A percentile compares a stretch with the other conserved stretches of the same genome.
Conservation (phyloP, 2,888 invertebrate genomes). For the Graphium colonna region DNA sequence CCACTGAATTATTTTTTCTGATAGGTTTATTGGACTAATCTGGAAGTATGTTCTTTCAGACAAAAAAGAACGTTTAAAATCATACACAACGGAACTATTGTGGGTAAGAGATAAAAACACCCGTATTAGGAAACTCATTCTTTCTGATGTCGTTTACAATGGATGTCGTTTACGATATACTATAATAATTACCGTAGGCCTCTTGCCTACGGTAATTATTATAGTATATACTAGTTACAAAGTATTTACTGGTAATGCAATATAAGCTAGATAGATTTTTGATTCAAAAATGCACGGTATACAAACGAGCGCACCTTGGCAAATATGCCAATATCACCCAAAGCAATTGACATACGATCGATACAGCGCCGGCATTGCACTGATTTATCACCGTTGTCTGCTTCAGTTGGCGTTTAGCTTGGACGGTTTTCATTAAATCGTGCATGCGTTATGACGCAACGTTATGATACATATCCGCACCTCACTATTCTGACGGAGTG, state of each 20-base stretch:
- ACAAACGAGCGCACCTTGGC: constrained; percentile 9
- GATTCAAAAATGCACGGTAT: not conserved
- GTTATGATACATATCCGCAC: not conserved
- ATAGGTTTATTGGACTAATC: no score
- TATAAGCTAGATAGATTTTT: constrained; percentile 3
- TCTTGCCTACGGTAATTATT: no score
- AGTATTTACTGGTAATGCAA: not conserved
- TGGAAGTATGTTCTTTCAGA: no score
- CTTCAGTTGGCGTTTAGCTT: constrained; percentile 10
- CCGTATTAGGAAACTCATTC: no score
- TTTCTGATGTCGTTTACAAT: no score
- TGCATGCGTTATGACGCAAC: not conserved
- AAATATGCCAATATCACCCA: constrained; percentile 21
- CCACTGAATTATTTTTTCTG: no score
- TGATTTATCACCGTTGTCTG: constrained; percentile 18
- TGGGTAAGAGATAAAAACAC: no score
- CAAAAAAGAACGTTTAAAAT: no score
- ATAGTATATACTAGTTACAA: no score
- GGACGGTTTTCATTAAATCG: constrained; percentile 12
- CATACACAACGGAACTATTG: no score
- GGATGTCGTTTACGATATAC: no score
- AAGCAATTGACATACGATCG: constrained; percentile 20
- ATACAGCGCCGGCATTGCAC: constrained; percentile 13
- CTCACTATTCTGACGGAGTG: not conserved
- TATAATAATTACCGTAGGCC: no score